Conservation (phyloP, 2,888 invertebrate genomes). For the Andrena camellia region DNA sequence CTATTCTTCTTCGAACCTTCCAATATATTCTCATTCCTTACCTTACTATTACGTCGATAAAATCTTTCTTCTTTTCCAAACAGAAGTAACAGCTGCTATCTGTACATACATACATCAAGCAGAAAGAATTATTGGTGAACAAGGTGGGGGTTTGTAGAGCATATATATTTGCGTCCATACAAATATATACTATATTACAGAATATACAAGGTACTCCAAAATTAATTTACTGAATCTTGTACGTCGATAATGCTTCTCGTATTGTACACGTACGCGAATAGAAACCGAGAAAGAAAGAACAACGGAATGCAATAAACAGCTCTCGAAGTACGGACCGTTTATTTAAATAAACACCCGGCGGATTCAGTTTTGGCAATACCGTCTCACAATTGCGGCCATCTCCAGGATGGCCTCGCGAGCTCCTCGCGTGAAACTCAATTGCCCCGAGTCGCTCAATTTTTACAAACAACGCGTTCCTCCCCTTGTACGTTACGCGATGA, state of each 20-base stretch:
- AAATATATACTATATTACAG: conserved; percentile 64
- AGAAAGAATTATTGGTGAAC: neutral
- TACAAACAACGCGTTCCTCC: conserved; percentile 5
- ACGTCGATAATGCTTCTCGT: conserved; percentile 1
- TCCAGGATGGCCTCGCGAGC: conserved; percentile 10
- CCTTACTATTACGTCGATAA: too few species aligned
- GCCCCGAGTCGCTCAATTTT: conserved; percentile 1
- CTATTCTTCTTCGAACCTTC: too few species aligned
- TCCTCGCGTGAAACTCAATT: conserved; percentile 16
- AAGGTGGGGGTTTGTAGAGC: conserved; percentile 33
- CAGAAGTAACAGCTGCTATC: too few species aligned
- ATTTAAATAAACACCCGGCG: conserved; percentile 7
- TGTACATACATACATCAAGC: too few species aligned
- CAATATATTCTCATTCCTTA: too few species aligned
- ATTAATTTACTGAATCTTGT: conserved; percentile 43
- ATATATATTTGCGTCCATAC: conserved; percentile 60
- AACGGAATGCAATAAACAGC: conserved; percentile 4
- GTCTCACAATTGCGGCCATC: conserved; percentile 26
- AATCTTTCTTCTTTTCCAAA: too few species aligned
- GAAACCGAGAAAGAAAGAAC: conserved; percentile 4
- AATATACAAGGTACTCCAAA: conserved; percentile 57
- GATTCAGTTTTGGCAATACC: conserved; percentile 32
- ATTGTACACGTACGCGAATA: conserved; percentile 7
- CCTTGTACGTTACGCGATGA: conserved; percentile 15
- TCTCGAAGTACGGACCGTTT: neutral